Percentiles rank a stretch among this genome's conserved stretches.
Conservation (phyloP, 2,113 vertebrate species). For the Oncorhynchus gorbuscha region DNA sequence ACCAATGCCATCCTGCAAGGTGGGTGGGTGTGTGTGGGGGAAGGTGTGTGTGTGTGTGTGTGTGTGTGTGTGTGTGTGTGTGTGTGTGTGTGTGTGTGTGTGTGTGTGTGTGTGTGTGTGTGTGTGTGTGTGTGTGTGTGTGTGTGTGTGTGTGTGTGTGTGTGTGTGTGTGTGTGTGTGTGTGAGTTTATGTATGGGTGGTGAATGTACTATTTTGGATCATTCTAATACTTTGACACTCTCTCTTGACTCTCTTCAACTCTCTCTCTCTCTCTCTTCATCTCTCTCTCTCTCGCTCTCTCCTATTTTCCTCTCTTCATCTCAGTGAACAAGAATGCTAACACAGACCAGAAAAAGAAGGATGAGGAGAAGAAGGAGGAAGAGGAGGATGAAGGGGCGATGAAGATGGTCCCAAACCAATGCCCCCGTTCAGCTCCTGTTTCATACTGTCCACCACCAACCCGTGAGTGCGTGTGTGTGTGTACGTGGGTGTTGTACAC, state of each 20-base stretch:
- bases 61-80: too few species aligned
- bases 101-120: too few species aligned
- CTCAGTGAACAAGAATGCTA: constrained; percentile 91
- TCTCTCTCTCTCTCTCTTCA: not conserved
- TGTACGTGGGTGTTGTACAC: constrained; percentile 17
- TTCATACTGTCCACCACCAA: constrained; percentile 93
- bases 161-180: not conserved
- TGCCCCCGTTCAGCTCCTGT: constrained; percentile 93
- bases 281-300: not conserved
- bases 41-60: not conserved
- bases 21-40: constrained; percentile 46
- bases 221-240: too few species aligned
- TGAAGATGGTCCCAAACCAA: constrained; percentile 87
- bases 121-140: too few species aligned
- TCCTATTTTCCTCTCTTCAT: not conserved
- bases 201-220: not conserved
- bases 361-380: constrained; percentile 86
- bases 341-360: constrained; percentile 82
- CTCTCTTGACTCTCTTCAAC: constrained; percentile 10
- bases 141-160: constrained; percentile 73
- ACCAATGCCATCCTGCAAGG: constrained; percentile 86
- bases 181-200: not conserved
- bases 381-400: constrained; percentile 77
- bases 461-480: constrained; percentile 77
- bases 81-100: too few species aligned